Conservation (phyloP, 2,888 invertebrate genomes). For the Aphrophora alni region DNA sequence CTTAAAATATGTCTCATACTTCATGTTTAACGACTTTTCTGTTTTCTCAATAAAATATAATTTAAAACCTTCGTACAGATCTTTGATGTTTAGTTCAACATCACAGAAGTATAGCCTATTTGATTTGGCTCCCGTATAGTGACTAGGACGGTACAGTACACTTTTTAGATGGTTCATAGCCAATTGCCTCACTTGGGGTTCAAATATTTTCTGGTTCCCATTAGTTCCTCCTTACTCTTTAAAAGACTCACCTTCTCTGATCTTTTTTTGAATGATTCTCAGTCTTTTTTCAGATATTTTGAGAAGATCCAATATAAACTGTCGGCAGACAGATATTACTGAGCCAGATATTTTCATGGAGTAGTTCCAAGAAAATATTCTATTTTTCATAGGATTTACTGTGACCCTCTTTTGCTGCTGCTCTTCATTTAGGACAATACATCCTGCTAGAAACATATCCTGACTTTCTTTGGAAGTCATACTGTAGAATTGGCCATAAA, state of each 20-base stretch:
- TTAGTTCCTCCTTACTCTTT: conserved; percentile 24
- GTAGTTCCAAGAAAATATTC: not conserved
- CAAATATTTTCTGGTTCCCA: conserved; percentile 28
- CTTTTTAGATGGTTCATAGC: conserved; percentile 21
- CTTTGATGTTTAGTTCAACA: conserved; percentile 13
- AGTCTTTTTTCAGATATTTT: not conserved
- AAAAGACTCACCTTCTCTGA: not conserved
- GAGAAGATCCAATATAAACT: not conserved
- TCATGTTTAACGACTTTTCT: conserved; percentile 27
- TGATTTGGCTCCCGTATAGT: conserved; percentile 3
- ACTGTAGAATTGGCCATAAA: conserved; percentile 9
- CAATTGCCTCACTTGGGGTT: conserved; percentile 9
- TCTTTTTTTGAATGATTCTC: not conserved
- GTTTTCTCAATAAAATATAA: conserved; percentile 26
- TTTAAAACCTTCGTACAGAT: conserved; percentile 16
- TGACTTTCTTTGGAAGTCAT: conserved; percentile 15
- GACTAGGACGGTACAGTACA: conserved; percentile 25
- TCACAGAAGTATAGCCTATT: conserved; percentile 28
- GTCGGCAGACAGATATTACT: not conserved
- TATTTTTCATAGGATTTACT: conserved; percentile 2
- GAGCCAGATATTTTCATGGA: not conserved
- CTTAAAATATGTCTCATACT: conserved; percentile 39
- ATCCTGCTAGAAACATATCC: conserved; percentile 16
- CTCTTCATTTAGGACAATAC: conserved; percentile 19
- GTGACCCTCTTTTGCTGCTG: conserved; percentile 10